A percentile compares a stretch with the other conserved stretches of the same genome.
These are phyloP conservation scores for Pelmatolapia mariae DNA, from an alignment of 2,113 vertebrate species.

Conservation along the genomic window DNA sequence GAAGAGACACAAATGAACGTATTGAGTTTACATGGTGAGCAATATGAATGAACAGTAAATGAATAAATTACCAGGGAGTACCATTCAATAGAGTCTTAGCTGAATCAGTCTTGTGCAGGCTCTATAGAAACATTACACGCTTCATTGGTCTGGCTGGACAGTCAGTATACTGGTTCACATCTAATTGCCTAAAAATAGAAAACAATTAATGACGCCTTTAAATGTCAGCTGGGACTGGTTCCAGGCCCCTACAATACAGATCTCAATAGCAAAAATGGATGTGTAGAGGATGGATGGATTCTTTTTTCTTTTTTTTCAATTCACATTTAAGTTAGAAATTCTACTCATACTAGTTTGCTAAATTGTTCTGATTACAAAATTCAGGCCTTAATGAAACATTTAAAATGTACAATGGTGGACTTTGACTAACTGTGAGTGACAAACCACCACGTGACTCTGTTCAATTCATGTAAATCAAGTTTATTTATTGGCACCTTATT, in stretches of 20 bases:
- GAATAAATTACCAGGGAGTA: neutral
- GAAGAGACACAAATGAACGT: neutral
- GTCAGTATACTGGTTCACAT: neutral
- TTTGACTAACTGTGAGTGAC: neutral
- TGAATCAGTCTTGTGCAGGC: neutral
- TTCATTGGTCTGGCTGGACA: neutral
- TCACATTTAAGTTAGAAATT: neutral
- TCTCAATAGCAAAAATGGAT: neutral
- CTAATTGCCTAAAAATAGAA: neutral
- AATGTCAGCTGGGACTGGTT: neutral
- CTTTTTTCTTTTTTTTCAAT: constrained; percentile 18
- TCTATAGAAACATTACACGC: neutral
- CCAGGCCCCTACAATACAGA: neutral
- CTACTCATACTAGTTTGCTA: constrained; percentile 8
- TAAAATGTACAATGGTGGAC: neutral
- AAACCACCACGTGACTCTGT: neutral
- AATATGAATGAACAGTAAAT: neutral
- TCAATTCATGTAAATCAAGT: constrained; percentile 3
- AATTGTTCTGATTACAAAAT: neutral
- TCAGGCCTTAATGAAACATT: neutral
- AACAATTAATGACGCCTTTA: neutral
- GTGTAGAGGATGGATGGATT: neutral
- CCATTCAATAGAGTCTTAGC: neutral
- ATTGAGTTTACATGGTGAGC: neutral
- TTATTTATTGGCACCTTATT: constrained; percentile 18